Percentiles rank a stretch among this genome's conserved stretches.
Conservation (phyloP, 2,888 invertebrate genomes). For the Agapetus fuscipes region DNA sequence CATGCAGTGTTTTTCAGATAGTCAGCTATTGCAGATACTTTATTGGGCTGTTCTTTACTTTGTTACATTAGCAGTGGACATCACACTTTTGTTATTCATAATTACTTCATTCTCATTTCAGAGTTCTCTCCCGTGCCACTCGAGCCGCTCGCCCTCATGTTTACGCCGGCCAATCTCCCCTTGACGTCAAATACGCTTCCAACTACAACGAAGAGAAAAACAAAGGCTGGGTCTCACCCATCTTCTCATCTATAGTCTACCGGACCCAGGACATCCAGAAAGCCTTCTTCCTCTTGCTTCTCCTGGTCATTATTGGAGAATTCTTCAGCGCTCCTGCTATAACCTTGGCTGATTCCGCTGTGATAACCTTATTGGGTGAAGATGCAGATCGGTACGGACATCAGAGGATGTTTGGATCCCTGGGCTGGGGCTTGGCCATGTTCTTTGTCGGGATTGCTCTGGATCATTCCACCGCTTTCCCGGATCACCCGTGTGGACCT, state of each 20-base stretch:
- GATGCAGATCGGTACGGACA: conserved; percentile 87
- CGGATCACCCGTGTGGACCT: conserved; percentile 84
- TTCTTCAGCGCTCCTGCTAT: conserved; percentile 96
- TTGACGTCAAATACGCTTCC: conserved; percentile 62
- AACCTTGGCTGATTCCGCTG: conserved; percentile 87
- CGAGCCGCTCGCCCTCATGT: conserved; percentile 33
- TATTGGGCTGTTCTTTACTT: too few relatives aligned
- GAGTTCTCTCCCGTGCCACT: conserved; percentile 23
- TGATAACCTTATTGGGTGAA: conserved; percentile 80
- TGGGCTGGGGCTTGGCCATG: conserved; percentile 99
- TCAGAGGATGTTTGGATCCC: conserved; percentile 95
- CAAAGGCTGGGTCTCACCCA: conserved; percentile 74
- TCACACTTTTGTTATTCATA: too few relatives aligned
- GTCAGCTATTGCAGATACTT: too few relatives aligned
- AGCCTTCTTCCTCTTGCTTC: conserved; percentile 86
- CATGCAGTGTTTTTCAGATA: too few relatives aligned
- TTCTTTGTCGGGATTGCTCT: conserved; percentile 94
- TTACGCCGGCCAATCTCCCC: conserved; percentile 58
- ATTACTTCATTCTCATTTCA: conserved; percentile 1
- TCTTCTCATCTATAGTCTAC: conserved; percentile 91
- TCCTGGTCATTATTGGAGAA: conserved; percentile 92
- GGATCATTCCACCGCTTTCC: conserved; percentile 94
- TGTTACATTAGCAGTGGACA: too few relatives aligned
- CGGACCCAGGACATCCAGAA: conserved; percentile 82
- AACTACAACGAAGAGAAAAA: conserved; percentile 66